Base-by-base conservation (phyloP, 2,888 invertebrate genomes). In the Celastrina argiolus region DNA sequence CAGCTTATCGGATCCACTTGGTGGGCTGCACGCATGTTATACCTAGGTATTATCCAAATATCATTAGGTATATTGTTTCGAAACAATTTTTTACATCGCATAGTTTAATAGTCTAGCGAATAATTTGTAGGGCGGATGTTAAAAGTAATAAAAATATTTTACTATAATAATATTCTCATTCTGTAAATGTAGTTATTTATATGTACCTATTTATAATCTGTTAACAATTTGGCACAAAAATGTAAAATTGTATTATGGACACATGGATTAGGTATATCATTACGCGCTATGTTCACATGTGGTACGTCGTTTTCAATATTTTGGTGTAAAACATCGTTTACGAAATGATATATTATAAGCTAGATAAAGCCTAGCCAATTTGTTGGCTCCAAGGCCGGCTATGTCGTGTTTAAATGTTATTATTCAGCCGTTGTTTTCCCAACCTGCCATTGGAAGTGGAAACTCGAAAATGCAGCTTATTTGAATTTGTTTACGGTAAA, bases 301-400 rank as follows among this genome's bases (percentile, higher is more conserved):
- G 31, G 26, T 58, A 7, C 18, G 28, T n/a, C 22, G n/a, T 28
- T n/a, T 28, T 56, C 2, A 31, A 28, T 31, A 58, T 58, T 58
- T 58, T 58, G 58, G 28, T 31, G n/a, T 58, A 58, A n/a, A 58
- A 58, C 58, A 31, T 10, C 16, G 28, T 31, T 56, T 58, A 31
- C 16, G 7, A 51, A 31, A 58, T 31, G 58, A 58, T 58, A 31
- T 58, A 58, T 22, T 51, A 51, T 58, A 58, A 31, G 28, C 58
- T 31, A 58, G 58, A 58, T 58, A 58, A 58, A 58, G 58, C 58
- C 18, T 58, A 31, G 58, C 58, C 58, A 58, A 58, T 58, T 58
- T 58, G 31, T 58, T 58, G 31, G 58, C 28, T 31, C 31, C 58
- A 58, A 31, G 58, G 58, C 31, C 58, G 31, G 18, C 31, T 58